Evolutionary conservation across 2,113 vertebrate genomes (phyloP).

Genomic region (Ameiurus melas): DNA sequence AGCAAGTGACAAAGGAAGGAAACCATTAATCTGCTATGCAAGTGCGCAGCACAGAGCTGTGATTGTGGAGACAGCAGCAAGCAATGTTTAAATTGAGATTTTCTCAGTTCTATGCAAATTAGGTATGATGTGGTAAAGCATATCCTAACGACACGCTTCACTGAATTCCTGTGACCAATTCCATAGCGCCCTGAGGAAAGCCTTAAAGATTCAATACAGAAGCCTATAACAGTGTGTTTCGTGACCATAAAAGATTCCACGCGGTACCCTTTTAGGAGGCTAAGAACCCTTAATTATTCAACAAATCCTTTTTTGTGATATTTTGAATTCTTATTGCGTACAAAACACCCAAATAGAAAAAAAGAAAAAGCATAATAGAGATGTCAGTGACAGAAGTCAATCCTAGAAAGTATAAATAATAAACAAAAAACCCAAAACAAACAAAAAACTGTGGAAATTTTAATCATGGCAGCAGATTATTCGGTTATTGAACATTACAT

Average conservation of each 20-base stretch:
- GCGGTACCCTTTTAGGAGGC: neutral
- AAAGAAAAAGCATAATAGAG: too few species aligned
- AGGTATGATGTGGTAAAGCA: neutral
- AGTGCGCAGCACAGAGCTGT: neutral
- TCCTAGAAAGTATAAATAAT: too few species aligned
- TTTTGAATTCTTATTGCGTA: too few species aligned
- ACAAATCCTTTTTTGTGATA: too few species aligned
- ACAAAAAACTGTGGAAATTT: too few species aligned
- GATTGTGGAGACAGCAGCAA: neutral
- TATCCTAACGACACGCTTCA: neutral
- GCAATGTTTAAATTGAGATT: neutral
- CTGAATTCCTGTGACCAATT: neutral
- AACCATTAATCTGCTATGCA: constrained; percentile 9
- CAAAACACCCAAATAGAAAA: too few species aligned
- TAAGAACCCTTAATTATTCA: neutral
- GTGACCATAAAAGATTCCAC: neutral
- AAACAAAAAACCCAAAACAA: too few species aligned
- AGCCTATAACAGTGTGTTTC: neutral
- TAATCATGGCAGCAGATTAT: too few species aligned
- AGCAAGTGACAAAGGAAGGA: constrained; percentile 4
- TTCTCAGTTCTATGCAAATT: neutral
- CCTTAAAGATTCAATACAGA: neutral
- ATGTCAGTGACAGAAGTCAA: too few species aligned
- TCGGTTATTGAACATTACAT: too few species aligned
- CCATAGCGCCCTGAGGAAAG: neutral